Evolutionary conservation across 2,888 invertebrate species (phyloP).

Genomic region (Nebria brevicollis): DNA sequence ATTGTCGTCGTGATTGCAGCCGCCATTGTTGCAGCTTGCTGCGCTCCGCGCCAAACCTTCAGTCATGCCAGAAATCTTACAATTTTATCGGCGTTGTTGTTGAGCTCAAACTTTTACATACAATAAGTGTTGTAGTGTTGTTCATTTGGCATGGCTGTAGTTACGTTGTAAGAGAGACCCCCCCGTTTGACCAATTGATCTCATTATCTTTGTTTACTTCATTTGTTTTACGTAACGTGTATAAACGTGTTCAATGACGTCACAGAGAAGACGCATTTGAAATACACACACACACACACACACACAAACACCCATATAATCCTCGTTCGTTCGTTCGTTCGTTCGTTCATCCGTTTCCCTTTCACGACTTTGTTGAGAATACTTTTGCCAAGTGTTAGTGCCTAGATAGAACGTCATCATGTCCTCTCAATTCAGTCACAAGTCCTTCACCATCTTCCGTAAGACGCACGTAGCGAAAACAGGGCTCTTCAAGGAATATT

Average conservation of each 20-base stretch:
- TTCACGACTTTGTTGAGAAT: background rate
- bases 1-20: slow-evolving; percentile 30
- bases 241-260: slow-evolving; percentile 29
- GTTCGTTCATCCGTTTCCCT: background rate
- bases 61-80: slow-evolving; percentile 46
- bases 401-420: slow-evolving; percentile 4
- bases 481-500: background rate
- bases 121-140: slow-evolving; percentile 46
- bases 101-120: slow-evolving; percentile 47
- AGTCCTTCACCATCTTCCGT: background rate
- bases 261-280: background rate
- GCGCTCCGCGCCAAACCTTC: slow-evolving; percentile 14
- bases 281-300: background rate
- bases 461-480: slow-evolving; percentile 8
- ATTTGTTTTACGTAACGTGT: slow-evolving; percentile 32
- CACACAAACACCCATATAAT: background rate
- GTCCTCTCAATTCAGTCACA: background rate
- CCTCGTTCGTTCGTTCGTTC: slow-evolving; percentile 5
- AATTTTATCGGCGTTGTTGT: slow-evolving; percentile 47
- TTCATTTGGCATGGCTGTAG: slow-evolving; percentile 45
- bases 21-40: slow-evolving; percentile 24
- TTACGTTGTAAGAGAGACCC: slow-evolving; percentile 32
- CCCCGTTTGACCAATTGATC: slow-evolving; percentile 45
- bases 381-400: slow-evolving; percentile 17
- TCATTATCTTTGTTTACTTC: slow-evolving; percentile 45